Evolutionary conservation across 35 echinoderm and acorn worm species (phyloP).

Genomic region (Apostichopus californicus): DNA sequence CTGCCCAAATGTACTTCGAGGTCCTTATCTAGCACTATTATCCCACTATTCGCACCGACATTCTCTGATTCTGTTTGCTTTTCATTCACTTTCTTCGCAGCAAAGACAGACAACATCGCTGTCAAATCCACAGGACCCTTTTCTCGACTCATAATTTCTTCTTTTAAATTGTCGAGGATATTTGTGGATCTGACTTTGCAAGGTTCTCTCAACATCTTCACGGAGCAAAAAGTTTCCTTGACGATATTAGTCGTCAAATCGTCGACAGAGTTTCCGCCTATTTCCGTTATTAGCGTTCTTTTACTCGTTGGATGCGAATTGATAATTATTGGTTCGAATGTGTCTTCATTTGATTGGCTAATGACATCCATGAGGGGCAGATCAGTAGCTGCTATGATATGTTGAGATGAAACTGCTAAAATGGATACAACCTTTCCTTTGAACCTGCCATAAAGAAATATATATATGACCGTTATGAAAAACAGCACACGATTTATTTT

Average conservation of each 20-base stretch:
- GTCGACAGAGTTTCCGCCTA: background rate
- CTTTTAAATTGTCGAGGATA: slow-evolving; percentile 15
- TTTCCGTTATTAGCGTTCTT: slow-evolving; percentile 29
- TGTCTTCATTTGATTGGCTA: slow-evolving; percentile 30
- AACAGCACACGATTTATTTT: too few relatives aligned
- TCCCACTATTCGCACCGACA: background rate
- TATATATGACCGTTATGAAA: background rate
- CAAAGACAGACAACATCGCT: slow-evolving; percentile 21
- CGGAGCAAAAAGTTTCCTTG: background rate
- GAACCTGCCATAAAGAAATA: background rate
- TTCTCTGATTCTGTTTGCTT: background rate
- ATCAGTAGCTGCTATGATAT: slow-evolving; percentile 21
- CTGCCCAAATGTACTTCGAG: background rate
- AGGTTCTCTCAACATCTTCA: background rate
- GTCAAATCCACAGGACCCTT: slow-evolving; percentile 26
- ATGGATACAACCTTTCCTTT: background rate
- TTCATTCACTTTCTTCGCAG: background rate
- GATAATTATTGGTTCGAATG: slow-evolving; percentile 24
- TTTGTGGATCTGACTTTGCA: background rate
- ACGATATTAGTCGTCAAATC: background rate
- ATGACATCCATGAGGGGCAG: slow-evolving; percentile 20
- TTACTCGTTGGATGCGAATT: background rate
- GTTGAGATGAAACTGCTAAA: background rate
- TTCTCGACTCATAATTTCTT: slow-evolving; percentile 31
- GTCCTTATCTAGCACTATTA: background rate